Conservation (phyloP, 2,797 vertebrate species). For the Myripristis murdjan region DNA sequence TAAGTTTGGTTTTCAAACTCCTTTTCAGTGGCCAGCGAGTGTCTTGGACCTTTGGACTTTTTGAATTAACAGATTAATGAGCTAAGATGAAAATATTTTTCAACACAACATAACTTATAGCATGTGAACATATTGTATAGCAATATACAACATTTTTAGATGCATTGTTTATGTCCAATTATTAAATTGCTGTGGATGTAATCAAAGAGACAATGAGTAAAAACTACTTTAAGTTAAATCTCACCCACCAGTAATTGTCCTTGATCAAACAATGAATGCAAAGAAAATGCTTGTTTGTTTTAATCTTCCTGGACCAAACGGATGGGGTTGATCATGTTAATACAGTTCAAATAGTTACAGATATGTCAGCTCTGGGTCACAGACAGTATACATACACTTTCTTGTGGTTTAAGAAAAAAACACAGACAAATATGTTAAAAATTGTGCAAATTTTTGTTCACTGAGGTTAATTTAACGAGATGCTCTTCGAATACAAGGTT, state of each 20-base stretch:
- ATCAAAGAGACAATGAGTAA: too few relatives aligned
- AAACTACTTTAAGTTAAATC: neutral
- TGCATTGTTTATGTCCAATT: too few relatives aligned
- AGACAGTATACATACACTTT: neutral
- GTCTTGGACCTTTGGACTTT: neutral
- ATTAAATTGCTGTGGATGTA: too few relatives aligned
- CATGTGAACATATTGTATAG: neutral
- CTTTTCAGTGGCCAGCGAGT: constrained; percentile 1
- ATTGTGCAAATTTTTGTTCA: too few relatives aligned
- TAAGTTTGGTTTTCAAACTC: constrained; percentile 2
- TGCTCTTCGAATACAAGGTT: too few relatives aligned
- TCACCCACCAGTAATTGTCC: neutral
- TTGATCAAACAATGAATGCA: neutral
- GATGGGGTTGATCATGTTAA: neutral
- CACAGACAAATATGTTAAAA: too few relatives aligned
- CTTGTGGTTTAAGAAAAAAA: neutral
- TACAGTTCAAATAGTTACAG: neutral
- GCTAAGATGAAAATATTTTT: neutral
- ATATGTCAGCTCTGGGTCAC: neutral
- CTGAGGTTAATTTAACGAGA: too few relatives aligned
- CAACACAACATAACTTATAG: neutral
- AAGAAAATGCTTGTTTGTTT: neutral
- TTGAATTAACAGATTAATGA: neutral
- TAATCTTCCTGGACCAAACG: too few relatives aligned
- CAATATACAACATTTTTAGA: neutral